Evolutionary conservation across 2,888 invertebrate genomes (phyloP).

Genomic region (Meteorus cinctellus): DNA sequence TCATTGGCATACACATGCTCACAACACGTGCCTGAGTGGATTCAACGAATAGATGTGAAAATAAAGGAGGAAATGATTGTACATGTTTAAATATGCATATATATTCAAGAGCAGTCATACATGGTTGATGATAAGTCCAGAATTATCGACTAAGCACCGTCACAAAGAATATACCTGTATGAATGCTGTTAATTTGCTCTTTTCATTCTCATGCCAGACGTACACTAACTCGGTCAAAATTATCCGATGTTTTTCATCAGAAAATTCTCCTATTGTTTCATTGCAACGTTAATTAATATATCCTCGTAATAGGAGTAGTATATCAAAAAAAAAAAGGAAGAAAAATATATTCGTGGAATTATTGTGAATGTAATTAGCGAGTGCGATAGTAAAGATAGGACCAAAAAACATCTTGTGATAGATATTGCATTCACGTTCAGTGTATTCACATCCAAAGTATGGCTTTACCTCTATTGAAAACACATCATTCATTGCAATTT

Average conservation of each 20-base stretch:
- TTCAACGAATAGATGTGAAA: not conserved
- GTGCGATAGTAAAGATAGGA: not conserved
- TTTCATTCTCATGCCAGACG: too few species aligned
- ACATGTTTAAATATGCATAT: not conserved
- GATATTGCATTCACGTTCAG: not conserved
- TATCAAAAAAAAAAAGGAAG: not conserved
- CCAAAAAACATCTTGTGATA: not conserved
- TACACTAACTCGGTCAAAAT: not conserved
- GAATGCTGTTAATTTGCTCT: not conserved
- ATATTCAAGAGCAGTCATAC: not conserved
- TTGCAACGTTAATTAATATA: not conserved
- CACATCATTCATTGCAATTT: not conserved
- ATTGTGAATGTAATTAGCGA: not conserved
- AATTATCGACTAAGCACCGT: not conserved
- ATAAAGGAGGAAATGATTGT: slow-evolving; percentile 4
- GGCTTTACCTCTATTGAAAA: not conserved
- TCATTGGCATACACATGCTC: slow-evolving; percentile 55
- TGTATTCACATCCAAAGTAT: not conserved
- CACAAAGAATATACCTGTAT: not conserved
- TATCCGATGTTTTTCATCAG: not conserved
- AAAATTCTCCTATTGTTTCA: not conserved
- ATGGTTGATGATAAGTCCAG: not conserved
- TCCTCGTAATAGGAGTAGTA: not conserved
- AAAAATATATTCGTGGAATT: not conserved
- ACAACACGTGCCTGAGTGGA: slow-evolving; percentile 25